Evolutionary conservation across 2,113 vertebrate genomes (phyloP).

Genomic region (Catharus bicknelli): DNA sequence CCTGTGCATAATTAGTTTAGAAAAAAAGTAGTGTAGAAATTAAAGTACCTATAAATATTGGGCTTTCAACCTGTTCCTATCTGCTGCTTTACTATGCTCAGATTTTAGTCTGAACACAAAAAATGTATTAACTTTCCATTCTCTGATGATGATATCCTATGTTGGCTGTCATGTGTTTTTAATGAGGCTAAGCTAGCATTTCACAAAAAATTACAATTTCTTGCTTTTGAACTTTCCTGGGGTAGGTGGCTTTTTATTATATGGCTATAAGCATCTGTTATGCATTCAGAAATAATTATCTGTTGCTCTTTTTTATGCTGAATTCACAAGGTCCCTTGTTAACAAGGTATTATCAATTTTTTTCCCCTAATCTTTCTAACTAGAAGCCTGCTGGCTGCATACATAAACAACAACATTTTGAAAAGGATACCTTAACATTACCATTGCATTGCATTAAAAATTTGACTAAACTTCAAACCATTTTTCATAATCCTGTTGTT

Average conservation of each 20-base stretch:
- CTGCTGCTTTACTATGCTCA: background rate
- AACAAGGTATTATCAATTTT: background rate
- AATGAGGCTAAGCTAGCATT: background rate
- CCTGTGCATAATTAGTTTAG: background rate
- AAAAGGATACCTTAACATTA: background rate
- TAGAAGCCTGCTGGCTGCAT: background rate
- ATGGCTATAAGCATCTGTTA: background rate
- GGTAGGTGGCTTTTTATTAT: background rate
- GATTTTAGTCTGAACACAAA: background rate
- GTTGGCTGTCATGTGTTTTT: background rate
- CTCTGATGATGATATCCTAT: background rate
- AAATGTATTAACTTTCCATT: background rate
- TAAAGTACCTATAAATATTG: background rate
- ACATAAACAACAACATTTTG: background rate
- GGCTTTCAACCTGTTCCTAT: background rate
- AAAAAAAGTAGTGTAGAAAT: background rate
- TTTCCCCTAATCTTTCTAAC: background rate
- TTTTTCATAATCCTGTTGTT: background rate
- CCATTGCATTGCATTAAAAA: background rate
- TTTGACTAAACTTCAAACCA: background rate
- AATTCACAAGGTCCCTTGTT: background rate
- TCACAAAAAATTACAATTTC: background rate
- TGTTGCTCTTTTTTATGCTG: background rate
- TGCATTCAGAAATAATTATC: background rate
- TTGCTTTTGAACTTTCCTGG: background rate